These are phyloP conservation scores for Echinarachnius parma DNA, from an alignment of 53 echinoderm and acorn worm species.

Conservation along the genomic window DNA sequence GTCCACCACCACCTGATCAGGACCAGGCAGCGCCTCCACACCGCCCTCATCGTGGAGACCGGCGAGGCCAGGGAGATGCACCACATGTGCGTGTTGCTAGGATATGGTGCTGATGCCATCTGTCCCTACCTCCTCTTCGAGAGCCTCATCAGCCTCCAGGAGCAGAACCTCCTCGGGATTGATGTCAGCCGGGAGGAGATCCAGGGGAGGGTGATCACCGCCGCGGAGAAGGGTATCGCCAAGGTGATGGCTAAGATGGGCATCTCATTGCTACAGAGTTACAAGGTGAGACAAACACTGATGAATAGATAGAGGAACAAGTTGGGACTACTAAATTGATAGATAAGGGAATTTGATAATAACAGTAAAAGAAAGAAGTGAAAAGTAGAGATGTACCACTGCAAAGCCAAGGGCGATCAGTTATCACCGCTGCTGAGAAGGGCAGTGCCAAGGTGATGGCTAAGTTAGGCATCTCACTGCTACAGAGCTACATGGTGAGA, in stretches of 20 bases:
- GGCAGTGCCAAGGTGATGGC: conserved; percentile 96
- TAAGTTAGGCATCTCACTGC: conserved; percentile 98
- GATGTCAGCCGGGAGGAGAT: conserved; percentile 58
- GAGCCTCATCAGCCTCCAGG: conserved; percentile 75
- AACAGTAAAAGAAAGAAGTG: too few species aligned
- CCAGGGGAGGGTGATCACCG: conserved; percentile 56
- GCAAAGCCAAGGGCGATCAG: too few species aligned
- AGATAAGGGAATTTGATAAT: background rate
- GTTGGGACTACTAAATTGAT: too few species aligned
- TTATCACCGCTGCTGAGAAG: conserved; percentile 71
- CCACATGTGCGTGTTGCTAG: conserved; percentile 87
- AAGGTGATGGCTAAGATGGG: conserved; percentile 99
- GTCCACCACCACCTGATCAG: conserved; percentile 95
- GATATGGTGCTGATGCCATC: conserved; percentile 97
- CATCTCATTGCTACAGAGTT: conserved; percentile 94
- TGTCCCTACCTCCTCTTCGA: conserved; percentile 97
- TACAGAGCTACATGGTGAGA: conserved; percentile 89
- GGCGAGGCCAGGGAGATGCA: conserved; percentile 98
- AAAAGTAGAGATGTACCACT: too few species aligned
- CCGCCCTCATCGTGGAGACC: conserved; percentile 86
- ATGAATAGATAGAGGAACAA: too few species aligned
- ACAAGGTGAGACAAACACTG: conserved; percentile 71
- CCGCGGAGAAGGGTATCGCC: conserved; percentile 79
- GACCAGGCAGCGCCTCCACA: conserved; percentile 81
- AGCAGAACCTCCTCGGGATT: conserved; percentile 77